These are phyloP conservation scores for Stratiomys singularior DNA, from an alignment of 2,888 invertebrate species.

Conservation along the genomic window DNA sequence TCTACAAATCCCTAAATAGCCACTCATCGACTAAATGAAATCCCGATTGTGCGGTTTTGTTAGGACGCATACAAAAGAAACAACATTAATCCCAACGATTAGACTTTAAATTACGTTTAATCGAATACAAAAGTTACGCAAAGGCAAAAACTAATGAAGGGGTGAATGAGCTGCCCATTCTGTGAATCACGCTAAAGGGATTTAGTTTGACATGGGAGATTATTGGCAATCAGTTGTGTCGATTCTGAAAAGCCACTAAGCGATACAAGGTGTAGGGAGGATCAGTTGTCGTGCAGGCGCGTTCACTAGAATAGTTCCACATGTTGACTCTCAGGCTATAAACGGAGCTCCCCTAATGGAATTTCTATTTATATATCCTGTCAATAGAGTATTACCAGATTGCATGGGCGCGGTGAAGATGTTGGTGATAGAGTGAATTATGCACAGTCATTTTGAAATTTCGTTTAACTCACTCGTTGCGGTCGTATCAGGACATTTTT, in stretches of 20 bases:
- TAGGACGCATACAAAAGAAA: too few relatives aligned
- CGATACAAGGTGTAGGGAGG: not conserved
- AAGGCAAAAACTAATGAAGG: not conserved
- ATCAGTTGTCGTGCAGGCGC: not conserved
- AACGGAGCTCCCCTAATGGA: slow-evolving; percentile 2
- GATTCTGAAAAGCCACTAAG: not conserved
- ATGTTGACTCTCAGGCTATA: not conserved
- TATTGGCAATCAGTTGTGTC: not conserved
- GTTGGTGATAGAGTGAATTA: not conserved
- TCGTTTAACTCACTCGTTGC: not conserved
- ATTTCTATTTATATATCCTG: not conserved
- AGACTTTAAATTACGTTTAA: not conserved
- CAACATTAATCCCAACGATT: not conserved
- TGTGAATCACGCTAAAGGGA: not conserved
- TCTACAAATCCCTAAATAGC: not conserved
- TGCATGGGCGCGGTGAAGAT: not conserved
- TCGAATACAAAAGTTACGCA: not conserved
- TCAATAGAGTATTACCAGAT: not conserved
- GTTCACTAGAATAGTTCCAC: not conserved
- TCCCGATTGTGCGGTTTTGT: not conserved
- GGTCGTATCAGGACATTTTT: too few relatives aligned
- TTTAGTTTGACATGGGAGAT: not conserved
- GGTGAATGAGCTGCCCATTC: not conserved
- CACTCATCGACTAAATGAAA: not conserved
- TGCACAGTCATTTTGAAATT: not conserved